Evolutionary conservation across 2,797 vertebrate genomes (phyloP), one percentile per base, ranked within the genome.

Genomic region (Anguilla megastoma): DNA sequence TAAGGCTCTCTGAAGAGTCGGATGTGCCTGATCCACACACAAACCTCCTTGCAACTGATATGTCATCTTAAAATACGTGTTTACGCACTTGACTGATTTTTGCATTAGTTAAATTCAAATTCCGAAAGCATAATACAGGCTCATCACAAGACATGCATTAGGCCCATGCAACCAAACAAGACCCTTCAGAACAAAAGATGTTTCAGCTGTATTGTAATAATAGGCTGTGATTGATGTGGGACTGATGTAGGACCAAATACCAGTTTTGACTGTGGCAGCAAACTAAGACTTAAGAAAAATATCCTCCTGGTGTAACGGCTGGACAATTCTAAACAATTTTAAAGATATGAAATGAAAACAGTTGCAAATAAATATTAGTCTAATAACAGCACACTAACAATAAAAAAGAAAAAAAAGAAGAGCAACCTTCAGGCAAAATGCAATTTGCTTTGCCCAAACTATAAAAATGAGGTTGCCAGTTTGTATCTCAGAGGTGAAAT

Each of bases 401-500:
- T 45, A 45, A 63, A 8, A 21, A 48, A 69, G 8, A 10, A n/a
- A 86, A 48, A 14, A 14, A 30, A 74, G 18, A 16, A 27, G 41
- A 58, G 41, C 41, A 45, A 58, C 7, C 54, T 87, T 36, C 41
- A 88, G 69, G 84, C 88, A 58, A 89, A 90, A 91, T 87, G 92
- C 90, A 86, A 76, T 87, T 71, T 21, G 66, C 54, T 87, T 88
- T 27, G 86, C 86, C 85, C 9, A 86, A 21, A 14, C 83, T 89
- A 92, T 93, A 93, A 93, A 92, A 93, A 92, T 94, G 86, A 92
- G 45, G 41, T n/a, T 85, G 58, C 48, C 88, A 91, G 91, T 92
- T 93, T 90, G 91, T 89, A 94, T 93, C 93, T 91, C 92, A 90
- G 92, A 93, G 89, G 88, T 66, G 89, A 88, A 92, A 92, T 92